Evolutionary conservation across 2,888 invertebrate genomes (phyloP).

Genomic region (Cheilosia impressa): DNA sequence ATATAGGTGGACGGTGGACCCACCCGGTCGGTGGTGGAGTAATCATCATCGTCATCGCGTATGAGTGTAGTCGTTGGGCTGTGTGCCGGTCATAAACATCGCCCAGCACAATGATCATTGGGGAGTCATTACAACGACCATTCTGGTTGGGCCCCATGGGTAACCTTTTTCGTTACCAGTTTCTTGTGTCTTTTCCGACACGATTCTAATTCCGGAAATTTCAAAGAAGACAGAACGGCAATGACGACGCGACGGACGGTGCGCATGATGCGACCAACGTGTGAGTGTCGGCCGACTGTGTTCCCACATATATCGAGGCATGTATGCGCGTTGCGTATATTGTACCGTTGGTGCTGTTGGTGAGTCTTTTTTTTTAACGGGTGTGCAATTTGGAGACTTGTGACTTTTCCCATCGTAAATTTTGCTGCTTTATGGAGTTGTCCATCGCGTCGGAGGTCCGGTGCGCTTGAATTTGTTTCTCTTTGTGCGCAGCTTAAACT

Average conservation of each 20-base stretch:
- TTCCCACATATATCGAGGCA: conserved; percentile 55
- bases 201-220: conserved; percentile 66
- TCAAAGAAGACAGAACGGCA: conserved; percentile 68
- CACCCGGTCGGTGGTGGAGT: conserved; percentile 51
- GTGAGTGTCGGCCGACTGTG: conserved; percentile 63
- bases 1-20: conserved; percentile 37
- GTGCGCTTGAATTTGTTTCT: conserved; percentile 32
- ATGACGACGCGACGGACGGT: conserved; percentile 51
- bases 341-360: conserved; percentile 59
- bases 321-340: conserved; percentile 42
- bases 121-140: conserved; percentile 62
- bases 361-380: conserved; percentile 35
- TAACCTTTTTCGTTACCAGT: conserved; percentile 53
- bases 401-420: conserved; percentile 76
- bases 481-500: conserved; percentile 38
- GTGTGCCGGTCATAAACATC: conserved; percentile 64
- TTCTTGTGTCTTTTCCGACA: conserved; percentile 48
- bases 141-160: conserved; percentile 52
- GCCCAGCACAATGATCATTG: conserved; percentile 68
- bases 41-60: conserved; percentile 49
- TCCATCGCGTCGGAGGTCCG: conserved; percentile 70
- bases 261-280: conserved; percentile 45
- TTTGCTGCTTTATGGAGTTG: conserved; percentile 74
- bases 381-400: conserved; percentile 75
- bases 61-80: conserved; percentile 18